Percentiles rank a stretch among this genome's conserved stretches.
Evolutionary conservation across 2,888 invertebrate species (phyloP).

Genomic region (Lapara coniferarum): DNA sequence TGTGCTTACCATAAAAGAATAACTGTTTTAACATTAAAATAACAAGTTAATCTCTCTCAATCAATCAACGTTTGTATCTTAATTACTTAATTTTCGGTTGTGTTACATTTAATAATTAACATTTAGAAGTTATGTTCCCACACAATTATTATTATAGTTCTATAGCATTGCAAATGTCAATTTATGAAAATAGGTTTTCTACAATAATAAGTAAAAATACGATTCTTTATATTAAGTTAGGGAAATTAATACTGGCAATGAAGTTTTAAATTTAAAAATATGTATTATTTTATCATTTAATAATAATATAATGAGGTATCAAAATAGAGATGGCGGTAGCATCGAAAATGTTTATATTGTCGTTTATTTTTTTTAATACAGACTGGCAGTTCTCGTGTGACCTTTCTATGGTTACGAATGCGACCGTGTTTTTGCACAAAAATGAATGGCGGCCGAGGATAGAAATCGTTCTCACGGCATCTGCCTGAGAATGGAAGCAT

Average conservation of each 20-base stretch:
- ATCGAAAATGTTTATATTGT: slow-evolving; percentile 36
- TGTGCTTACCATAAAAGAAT: slow-evolving; percentile 26
- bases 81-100: background rate
- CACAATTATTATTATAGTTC: background rate
- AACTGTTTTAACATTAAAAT: slow-evolving; percentile 37
- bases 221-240: too few relatives aligned
- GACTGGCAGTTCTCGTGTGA: slow-evolving; percentile 71
- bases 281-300: too few relatives aligned
- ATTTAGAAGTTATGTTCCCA: background rate
- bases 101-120: background rate
- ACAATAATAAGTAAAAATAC: too few relatives aligned
- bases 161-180: background rate
- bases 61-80: slow-evolving; percentile 23
- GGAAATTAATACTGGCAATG: too few relatives aligned
- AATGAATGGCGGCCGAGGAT: slow-evolving; percentile 69
- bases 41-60: slow-evolving; percentile 28
- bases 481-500: slow-evolving; percentile 62
- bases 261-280: too few relatives aligned
- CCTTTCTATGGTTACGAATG: slow-evolving; percentile 65
- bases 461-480: slow-evolving; percentile 78
- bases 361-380: slow-evolving; percentile 51
- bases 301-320: background rate
- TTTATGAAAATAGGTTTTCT: too few relatives aligned
- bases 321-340: slow-evolving; percentile 8
- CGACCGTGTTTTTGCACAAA: slow-evolving; percentile 68